Conservation (phyloP, 2,113 vertebrate genomes). For the Eublepharis macularius region DNA sequence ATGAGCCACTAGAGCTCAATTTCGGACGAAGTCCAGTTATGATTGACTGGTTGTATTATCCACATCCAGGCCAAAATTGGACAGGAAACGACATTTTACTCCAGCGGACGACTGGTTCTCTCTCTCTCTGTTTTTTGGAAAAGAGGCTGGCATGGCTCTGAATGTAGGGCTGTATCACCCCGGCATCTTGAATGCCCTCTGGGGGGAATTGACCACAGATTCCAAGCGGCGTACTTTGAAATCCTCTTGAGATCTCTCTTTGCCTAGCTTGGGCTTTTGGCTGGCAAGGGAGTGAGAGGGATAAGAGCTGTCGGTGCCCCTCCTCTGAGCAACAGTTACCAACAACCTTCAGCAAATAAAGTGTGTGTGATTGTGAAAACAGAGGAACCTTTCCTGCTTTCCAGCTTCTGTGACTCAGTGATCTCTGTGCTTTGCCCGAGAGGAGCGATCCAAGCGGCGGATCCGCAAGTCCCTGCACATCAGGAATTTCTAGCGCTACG, state of each 20-base stretch:
- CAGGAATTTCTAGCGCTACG: not conserved
- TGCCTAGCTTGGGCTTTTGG: not conserved
- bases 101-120: not conserved
- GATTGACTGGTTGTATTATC: not conserved
- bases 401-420: slow-evolving; percentile 51
- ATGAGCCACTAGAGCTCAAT: rapidly evolving
- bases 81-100: rapidly evolving
- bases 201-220: not conserved
- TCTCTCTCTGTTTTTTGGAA: no score
- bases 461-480: not conserved
- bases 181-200: rapidly evolving
- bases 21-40: rapidly evolving
- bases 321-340: slow-evolving; percentile 70
- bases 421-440: slow-evolving; percentile 42
- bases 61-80: rapidly evolving
- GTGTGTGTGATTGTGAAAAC: slow-evolving; percentile 45
- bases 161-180: rapidly evolving
- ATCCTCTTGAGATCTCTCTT: not conserved
- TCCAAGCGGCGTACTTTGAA: rapidly evolving
- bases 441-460: slow-evolving; percentile 34
- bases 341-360: slow-evolving; percentile 70
- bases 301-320: slow-evolving; percentile 35
- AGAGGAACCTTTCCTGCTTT: slow-evolving; percentile 44
- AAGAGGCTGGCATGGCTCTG: not conserved
- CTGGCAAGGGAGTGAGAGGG: slow-evolving; percentile 54